A percentile compares a stretch with the other conserved stretches of the same genome.
phyloP scores from a whole-genome alignment of 2,888 invertebrate species.

The Cotesia congregata region DNA sequence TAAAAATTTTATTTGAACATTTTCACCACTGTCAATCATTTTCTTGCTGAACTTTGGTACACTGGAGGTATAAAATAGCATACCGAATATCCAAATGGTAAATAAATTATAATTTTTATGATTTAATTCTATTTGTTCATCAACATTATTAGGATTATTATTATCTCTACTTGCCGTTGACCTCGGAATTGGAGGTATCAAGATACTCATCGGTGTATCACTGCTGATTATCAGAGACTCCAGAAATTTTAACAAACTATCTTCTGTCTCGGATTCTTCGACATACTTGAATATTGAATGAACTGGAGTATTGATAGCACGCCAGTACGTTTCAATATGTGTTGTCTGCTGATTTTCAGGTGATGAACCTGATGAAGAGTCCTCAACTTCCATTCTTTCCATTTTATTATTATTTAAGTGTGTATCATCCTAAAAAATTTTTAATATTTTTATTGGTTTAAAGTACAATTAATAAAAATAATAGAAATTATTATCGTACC shows the following conservation, averaged over 20 bases:
- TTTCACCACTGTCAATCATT: slow-evolving; percentile 56
- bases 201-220: neutral
- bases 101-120: slow-evolving; percentile 69
- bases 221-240: neutral
- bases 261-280: neutral
- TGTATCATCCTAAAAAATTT: neutral
- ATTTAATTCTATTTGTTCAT: neutral
- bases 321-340: neutral
- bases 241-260: neutral
- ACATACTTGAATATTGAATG: neutral
- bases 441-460: neutral
- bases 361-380: neutral
- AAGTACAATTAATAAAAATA: neutral
- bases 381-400: neutral
- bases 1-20: slow-evolving; percentile 64
- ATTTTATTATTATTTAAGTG: neutral
- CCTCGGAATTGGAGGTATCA: neutral
- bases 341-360: neutral
- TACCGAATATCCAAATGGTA: slow-evolving; percentile 79
- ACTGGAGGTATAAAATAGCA: slow-evolving; percentile 75
- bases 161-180: neutral
- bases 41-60: slow-evolving; percentile 67
- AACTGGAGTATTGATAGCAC: neutral
- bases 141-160: neutral
- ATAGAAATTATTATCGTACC: neutral